Evolutionary conservation across 2,113 vertebrate species (phyloP).

Genomic region (Eudyptes chrysolophus): DNA sequence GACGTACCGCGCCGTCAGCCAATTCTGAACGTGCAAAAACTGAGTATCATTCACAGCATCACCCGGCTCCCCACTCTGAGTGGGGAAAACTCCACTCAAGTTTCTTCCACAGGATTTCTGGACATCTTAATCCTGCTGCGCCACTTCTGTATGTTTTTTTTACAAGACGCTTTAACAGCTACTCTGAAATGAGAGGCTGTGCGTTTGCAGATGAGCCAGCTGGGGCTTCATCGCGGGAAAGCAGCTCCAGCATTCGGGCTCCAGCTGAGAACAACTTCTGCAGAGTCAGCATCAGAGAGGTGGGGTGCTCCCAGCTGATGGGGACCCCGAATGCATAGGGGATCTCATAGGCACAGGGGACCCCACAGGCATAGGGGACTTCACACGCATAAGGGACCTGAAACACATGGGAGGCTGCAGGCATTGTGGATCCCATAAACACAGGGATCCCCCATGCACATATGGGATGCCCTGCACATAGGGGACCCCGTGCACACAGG

Average conservation of each 20-base stretch:
- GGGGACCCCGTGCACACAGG: fast-evolving
- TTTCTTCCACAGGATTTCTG: background rate
- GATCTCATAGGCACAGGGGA: background rate
- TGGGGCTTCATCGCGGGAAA: background rate
- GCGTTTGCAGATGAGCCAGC: background rate
- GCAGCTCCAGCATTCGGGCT: background rate
- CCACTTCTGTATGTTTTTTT: background rate
- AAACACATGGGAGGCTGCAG: background rate
- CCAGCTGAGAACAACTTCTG: background rate
- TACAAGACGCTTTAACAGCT: background rate
- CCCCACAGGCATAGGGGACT: background rate
- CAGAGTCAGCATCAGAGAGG: background rate
- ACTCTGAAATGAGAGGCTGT: background rate
- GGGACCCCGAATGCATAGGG: background rate
- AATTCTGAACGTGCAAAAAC: background rate
- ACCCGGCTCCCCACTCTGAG: background rate
- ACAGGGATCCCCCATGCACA: no score
- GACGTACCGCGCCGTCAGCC: fast-evolving
- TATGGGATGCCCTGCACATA: background rate
- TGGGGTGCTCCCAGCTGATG: background rate
- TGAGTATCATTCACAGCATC: background rate
- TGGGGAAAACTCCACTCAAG: background rate
- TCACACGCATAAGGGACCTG: background rate
- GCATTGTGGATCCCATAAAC: background rate
- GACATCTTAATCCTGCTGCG: background rate